These are phyloP conservation scores for Nicator chloris DNA, from an alignment of 2,113 vertebrate species.

Conservation along the genomic window DNA sequence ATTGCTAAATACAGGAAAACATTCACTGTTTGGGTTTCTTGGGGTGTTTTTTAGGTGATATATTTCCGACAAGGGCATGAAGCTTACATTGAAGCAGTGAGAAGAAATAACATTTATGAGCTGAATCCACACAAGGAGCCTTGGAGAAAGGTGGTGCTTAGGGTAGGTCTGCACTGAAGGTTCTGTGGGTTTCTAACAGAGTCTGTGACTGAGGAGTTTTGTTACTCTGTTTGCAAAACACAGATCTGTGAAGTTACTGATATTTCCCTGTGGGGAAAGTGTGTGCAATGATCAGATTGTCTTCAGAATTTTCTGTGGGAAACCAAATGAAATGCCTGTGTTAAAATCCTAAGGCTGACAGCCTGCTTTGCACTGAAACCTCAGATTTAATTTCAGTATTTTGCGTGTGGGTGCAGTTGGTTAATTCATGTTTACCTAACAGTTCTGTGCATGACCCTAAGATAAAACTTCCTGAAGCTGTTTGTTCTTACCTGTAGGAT, in stretches of 20 bases:
- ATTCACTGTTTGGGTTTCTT: neutral
- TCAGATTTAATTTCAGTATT: neutral
- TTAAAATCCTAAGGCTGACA: neutral
- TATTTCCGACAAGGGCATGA: conserved; percentile 98
- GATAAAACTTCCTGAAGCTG: neutral
- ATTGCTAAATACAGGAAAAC: neutral
- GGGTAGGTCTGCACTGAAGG: conserved; percentile 73
- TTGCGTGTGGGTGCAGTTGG: neutral
- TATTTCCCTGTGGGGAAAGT: neutral
- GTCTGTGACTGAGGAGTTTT: neutral
- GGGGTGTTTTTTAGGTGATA: conserved; percentile 76
- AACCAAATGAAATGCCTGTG: neutral
- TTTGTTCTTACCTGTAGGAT: conserved; percentile 76
- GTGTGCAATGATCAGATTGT: neutral
- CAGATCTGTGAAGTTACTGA: neutral
- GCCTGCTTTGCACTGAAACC: neutral
- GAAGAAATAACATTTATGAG: conserved; percentile 84
- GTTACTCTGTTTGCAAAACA: neutral
- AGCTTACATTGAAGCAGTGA: conserved; percentile 93
- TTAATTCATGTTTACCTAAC: neutral
- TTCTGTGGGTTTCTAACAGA: neutral
- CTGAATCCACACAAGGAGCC: conserved; percentile 91
- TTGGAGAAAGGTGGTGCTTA: conserved; percentile 89
- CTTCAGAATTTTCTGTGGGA: neutral
- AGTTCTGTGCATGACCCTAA: neutral